A percentile compares a stretch with the other conserved stretches of the same genome.
These are phyloP conservation scores for Apamea anceps DNA, from an alignment of 2,888 invertebrate genomes.

Conservation along the genomic window DNA sequence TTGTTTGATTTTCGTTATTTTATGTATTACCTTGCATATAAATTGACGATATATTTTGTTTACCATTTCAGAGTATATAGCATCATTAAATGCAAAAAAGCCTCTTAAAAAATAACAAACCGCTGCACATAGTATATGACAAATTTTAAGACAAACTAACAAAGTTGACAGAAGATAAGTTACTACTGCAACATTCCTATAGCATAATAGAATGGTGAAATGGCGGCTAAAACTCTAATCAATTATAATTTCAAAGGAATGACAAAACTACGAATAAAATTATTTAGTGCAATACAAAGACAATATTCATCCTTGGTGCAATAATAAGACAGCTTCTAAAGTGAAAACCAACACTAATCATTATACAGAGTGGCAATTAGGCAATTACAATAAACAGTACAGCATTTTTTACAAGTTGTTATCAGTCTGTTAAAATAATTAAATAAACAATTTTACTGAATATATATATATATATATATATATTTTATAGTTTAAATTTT, in stretches of 20 bases:
- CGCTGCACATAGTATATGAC: conserved; percentile 68
- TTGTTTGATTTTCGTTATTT: conserved; percentile 26
- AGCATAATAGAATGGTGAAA: conserved; percentile 44
- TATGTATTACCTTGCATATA: conserved; percentile 31
- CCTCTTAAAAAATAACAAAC: conserved; percentile 84
- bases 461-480: too few species aligned
- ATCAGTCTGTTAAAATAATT: too few species aligned
- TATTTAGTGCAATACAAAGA: neutral
- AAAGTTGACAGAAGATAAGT: conserved; percentile 55
- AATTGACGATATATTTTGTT: conserved; percentile 77
- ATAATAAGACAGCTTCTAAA: neutral
- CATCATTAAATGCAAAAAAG: conserved; percentile 84
- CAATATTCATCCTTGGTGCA: neutral
- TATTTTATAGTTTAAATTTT: too few species aligned
- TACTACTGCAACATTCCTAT: conserved; percentile 71
- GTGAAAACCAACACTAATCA: neutral
- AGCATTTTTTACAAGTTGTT: neutral
- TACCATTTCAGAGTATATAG: conserved; percentile 88
- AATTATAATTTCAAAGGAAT: conserved; percentile 30
- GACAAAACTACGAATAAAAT: neutral
- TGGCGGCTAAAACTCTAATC: conserved; percentile 54
- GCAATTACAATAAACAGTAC: neutral
- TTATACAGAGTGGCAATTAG: neutral
- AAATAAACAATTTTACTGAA: too few species aligned
- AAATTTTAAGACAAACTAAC: conserved; percentile 61